Conservation (phyloP, 2,888 invertebrate genomes). For the Volucella inanis region DNA sequence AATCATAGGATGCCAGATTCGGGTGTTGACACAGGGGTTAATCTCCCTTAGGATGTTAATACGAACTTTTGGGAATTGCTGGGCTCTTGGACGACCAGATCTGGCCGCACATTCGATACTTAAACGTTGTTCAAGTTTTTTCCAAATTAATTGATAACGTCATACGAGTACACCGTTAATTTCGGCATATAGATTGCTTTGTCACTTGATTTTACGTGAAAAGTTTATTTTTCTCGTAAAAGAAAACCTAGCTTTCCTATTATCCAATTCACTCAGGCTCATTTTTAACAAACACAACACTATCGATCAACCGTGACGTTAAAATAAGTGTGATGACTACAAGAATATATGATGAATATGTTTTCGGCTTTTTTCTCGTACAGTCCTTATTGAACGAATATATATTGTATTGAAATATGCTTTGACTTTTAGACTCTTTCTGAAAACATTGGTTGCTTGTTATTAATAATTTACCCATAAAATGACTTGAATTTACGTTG, state of each 20-base stretch:
- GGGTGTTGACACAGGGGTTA: too few relatives aligned
- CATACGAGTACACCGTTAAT: constrained; percentile 8
- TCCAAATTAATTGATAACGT: constrained; percentile 1
- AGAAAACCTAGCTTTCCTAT: background rate
- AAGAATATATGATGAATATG: constrained; percentile 11
- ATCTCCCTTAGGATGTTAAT: background rate
- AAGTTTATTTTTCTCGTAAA: background rate
- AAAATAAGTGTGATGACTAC: constrained; percentile 1
- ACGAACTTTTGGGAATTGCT: background rate
- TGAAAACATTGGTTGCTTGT: too few relatives aligned
- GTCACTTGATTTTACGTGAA: background rate
- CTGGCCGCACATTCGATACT: background rate
- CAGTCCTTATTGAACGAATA: background rate
- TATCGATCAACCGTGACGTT: background rate
- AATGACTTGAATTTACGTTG: too few relatives aligned
- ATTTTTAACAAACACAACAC: constrained; percentile 8
- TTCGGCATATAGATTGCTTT: constrained; percentile 1
- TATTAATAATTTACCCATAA: too few relatives aligned
- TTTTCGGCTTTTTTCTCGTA: constrained; percentile 17
- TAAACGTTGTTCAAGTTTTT: constrained; percentile 1
- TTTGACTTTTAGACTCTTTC: too few relatives aligned
- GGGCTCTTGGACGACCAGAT: background rate
- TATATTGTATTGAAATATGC: too few relatives aligned
- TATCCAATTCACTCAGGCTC: too few relatives aligned
- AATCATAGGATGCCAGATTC: too few relatives aligned